These are phyloP conservation scores for Orthosia incerta DNA, from an alignment of 2,888 invertebrate species.

Conservation along the genomic window DNA sequence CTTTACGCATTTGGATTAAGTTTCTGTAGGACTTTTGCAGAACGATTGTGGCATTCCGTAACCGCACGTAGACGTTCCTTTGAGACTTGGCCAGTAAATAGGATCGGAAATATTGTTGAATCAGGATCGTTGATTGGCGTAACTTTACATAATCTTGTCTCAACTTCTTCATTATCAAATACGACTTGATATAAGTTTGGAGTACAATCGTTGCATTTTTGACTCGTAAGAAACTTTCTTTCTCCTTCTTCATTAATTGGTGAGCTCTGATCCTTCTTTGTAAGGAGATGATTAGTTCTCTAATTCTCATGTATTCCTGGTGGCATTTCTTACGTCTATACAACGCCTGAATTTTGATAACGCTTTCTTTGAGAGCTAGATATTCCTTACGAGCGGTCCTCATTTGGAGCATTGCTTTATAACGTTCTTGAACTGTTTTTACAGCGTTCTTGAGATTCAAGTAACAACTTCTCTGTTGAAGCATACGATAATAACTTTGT, in stretches of 20 bases:
- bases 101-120: slow-evolving; percentile 74
- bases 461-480: slow-evolving; percentile 71
- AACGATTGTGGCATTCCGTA: slow-evolving; percentile 75
- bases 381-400: slow-evolving; percentile 75
- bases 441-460: slow-evolving; percentile 76
- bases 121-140: slow-evolving; percentile 61
- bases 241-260: slow-evolving; percentile 78
- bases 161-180: slow-evolving; percentile 67
- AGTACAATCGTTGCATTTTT: slow-evolving; percentile 82
- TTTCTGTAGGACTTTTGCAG: slow-evolving; percentile 89
- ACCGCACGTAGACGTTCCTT: slow-evolving; percentile 30
- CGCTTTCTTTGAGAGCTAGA: slow-evolving; percentile 76
- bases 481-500: slow-evolving; percentile 86
- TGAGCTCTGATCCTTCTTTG: slow-evolving; percentile 89
- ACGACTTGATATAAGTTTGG: slow-evolving; percentile 83
- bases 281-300: slow-evolving; percentile 79
- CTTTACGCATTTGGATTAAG: slow-evolving; percentile 76
- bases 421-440: slow-evolving; percentile 72
- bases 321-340: slow-evolving; percentile 85
- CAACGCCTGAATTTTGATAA: slow-evolving; percentile 86
- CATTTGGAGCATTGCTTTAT: slow-evolving; percentile 79
- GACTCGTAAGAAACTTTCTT: slow-evolving; percentile 78
- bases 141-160: slow-evolving; percentile 63
- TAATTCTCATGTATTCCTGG: slow-evolving; percentile 76
- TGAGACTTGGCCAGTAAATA: slow-evolving; percentile 49